Base-by-base conservation (phyloP, 1,140 invertebrate genomes). In the Vollenhovia emeryi region DNA sequence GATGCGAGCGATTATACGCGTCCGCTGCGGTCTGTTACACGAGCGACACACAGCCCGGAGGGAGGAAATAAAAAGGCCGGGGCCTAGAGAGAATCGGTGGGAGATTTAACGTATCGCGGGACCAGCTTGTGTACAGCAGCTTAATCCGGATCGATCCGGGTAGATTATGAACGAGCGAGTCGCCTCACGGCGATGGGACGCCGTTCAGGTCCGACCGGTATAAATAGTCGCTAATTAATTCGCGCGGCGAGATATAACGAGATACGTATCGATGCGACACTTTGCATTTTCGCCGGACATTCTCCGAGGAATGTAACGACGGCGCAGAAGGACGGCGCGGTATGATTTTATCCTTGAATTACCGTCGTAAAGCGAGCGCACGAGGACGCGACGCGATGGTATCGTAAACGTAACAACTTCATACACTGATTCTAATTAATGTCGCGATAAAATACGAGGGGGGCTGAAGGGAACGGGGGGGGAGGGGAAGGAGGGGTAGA, bases 211-310 rank as follows among this genome's bases (percentile, higher is more conserved):
- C 40, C 27, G 33, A 15, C 40, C 48, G 48, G 48, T 79, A 79
- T 68, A 79, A 68, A 79, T 68, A 79, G 33, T 52, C 15, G 76
- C 64, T 68, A 68, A 68, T 79, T 79, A 79, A 79, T 79, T 79
- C 62, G 60, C 64, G 45, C 76, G 62, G 15, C 60, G 21, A 40
- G 62, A 40, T 33, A 62, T 21, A 43, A 62, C 55, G 27, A 76
- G 57, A 76, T 62, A 79, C 9, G 33, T 57, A 74, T 45, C 33
- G 15, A 40, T 33, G 45, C 60, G 48, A 68, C 40, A 30, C 57
- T 76, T 76, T 15, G 74, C 24, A 76, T 76, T 76, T 76, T 60
- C 18, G 18, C 27, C 11, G 24, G n/a, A 43, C 33, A 15, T 40
- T 50, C 60, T 66, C 30, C 45, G 40, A 8, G 2, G 30, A 40